These are phyloP conservation scores for Cotesia vestalis DNA, from an alignment of 1,140 invertebrate genomes.

Conservation along the genomic window DNA sequence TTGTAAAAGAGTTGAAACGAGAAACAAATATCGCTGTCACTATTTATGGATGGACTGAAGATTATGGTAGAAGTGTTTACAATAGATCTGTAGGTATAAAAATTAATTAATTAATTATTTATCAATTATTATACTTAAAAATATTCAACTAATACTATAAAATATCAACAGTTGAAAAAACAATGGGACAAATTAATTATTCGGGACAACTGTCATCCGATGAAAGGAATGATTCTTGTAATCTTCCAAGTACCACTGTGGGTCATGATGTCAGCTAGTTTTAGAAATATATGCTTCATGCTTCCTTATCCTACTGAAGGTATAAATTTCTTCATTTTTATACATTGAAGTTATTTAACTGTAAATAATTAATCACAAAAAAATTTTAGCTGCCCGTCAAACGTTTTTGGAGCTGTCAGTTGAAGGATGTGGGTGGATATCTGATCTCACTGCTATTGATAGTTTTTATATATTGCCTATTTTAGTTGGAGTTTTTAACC, in stretches of 20 bases:
- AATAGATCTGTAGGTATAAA: constrained; percentile 69
- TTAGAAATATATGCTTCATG: constrained; percentile 83
- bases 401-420: constrained; percentile 72
- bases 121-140: no score
- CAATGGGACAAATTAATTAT: constrained; percentile 79
- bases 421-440: constrained; percentile 84
- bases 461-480: constrained; percentile 77
- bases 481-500: constrained; percentile 74
- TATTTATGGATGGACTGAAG: constrained; percentile 75
- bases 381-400: constrained; percentile 66
- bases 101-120: no score
- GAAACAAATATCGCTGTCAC: constrained; percentile 75
- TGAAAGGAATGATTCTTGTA: constrained; percentile 76
- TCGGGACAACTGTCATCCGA: constrained; percentile 90
- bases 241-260: constrained; percentile 87
- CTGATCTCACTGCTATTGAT: constrained; percentile 78
- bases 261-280: constrained; percentile 83
- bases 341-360: constrained; percentile 7
- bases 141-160: no score
- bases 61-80: constrained; percentile 72
- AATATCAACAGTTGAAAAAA: constrained; percentile 70
- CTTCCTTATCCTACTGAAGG: constrained; percentile 69
- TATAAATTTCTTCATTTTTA: constrained; percentile 43
- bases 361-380: constrained; percentile 32
- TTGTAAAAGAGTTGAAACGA: constrained; percentile 74